Evolutionary conservation across 2,888 invertebrate species (phyloP).

Genomic region (Eilema sororculum): DNA sequence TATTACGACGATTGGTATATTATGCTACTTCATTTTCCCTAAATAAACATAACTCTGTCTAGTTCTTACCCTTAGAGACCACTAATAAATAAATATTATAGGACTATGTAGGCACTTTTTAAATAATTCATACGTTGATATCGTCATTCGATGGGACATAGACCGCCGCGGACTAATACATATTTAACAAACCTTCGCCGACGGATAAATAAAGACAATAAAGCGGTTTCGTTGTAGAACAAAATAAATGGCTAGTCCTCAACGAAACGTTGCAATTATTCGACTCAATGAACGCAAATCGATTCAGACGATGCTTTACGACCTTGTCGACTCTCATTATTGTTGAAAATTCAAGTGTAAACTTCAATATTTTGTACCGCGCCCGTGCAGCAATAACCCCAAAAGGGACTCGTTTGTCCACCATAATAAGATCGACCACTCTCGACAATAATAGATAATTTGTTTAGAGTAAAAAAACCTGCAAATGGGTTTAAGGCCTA

Average conservation of each 20-base stretch:
- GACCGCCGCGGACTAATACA: constrained; percentile 59
- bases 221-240: constrained; percentile 56
- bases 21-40: constrained; percentile 23
- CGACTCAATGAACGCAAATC: constrained; percentile 77
- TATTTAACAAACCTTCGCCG: constrained; percentile 69
- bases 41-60: constrained; percentile 29
- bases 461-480: constrained; percentile 84
- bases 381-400: constrained; percentile 28
- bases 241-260: constrained; percentile 67
- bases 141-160: constrained; percentile 60
- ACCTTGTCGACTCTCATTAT: constrained; percentile 63
- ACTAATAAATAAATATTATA: constrained; percentile 58
- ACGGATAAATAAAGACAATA: constrained; percentile 67
- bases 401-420: constrained; percentile 71
- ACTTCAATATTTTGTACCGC: constrained; percentile 49
- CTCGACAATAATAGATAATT: constrained; percentile 84
- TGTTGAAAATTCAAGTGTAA: constrained; percentile 61
- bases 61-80: constrained; percentile 36
- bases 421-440: constrained; percentile 78
- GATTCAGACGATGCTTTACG: constrained; percentile 70
- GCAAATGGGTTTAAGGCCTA: constrained; percentile 84
- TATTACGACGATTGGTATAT: constrained; percentile 9
- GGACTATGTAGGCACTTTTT: constrained; percentile 51
- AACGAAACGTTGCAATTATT: constrained; percentile 75
- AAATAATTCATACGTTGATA: constrained; percentile 66